Conservation (phyloP, 1,140 invertebrate genomes). For the Vanessa atalanta region DNA sequence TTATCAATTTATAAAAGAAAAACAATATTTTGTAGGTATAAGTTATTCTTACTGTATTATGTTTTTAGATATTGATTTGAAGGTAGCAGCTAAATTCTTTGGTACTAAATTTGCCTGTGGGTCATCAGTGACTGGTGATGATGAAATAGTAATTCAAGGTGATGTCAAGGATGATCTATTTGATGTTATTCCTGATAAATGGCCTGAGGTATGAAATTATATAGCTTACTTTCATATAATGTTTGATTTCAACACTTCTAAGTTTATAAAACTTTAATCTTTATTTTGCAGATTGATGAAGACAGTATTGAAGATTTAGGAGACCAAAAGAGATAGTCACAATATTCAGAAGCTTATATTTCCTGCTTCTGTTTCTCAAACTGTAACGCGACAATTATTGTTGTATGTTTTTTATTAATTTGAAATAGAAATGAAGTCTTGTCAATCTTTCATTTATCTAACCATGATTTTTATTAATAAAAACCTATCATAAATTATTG, state of each 20-base stretch:
- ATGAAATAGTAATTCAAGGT: conserved; percentile 99
- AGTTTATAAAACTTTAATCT: conserved; percentile 23
- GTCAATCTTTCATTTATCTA: conserved; percentile 48
- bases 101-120: conserved; percentile 99
- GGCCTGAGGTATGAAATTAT: conserved; percentile 88
- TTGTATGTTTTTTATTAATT: conserved; percentile 33
- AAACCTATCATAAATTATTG: background rate
- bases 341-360: conserved; percentile 9
- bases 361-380: conserved; percentile 23
- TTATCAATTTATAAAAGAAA: too few relatives aligned
- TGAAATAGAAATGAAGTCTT: conserved; percentile 32
- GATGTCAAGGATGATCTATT: conserved; percentile 98
- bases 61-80: conserved; percentile 95
- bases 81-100: conserved; percentile 99
- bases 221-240: background rate
- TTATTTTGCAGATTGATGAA: conserved; percentile 83
- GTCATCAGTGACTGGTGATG: conserved; percentile 98
- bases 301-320: conserved; percentile 87
- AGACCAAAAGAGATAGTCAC: conserved; percentile 85
- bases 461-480: conserved; percentile 48
- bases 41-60: background rate
- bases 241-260: background rate
- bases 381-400: conserved; percentile 20
- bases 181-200: conserved; percentile 98
- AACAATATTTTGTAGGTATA: too few relatives aligned